Conservation (phyloP, 2,113 vertebrate species). For the Oreamnos americanus region DNA sequence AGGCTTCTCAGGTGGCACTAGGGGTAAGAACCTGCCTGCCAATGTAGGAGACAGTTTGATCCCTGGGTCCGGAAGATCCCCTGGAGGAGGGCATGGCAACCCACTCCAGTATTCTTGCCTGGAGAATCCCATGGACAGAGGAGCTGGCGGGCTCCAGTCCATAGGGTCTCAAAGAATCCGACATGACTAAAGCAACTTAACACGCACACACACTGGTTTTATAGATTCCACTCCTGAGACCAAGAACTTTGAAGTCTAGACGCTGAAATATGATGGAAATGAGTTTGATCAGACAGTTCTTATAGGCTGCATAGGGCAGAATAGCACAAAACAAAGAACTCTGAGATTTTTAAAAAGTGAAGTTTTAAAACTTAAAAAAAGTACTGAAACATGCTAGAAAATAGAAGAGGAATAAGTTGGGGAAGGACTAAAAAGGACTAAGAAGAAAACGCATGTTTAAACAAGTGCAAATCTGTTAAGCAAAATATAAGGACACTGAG, state of each 20-base stretch:
- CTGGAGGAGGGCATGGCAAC: not conserved
- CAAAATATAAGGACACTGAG: not conserved
- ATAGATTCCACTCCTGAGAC: not conserved
- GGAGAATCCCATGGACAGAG: not conserved
- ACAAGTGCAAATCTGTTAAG: not conserved
- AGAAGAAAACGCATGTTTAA: not conserved
- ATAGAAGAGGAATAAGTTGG: not conserved
- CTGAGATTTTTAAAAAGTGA: not conserved
- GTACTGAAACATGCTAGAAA: not conserved
- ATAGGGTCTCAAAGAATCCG: not conserved
- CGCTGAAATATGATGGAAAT: not conserved
- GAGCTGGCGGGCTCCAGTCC: not conserved
- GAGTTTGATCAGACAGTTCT: not conserved
- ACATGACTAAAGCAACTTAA: not conserved
- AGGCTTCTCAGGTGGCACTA: not conserved
- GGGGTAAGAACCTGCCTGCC: not conserved
- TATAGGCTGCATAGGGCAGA: not conserved
- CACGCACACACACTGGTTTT: not conserved
- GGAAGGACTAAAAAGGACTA: not conserved
- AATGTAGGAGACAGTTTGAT: not conserved
- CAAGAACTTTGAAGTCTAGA: not conserved
- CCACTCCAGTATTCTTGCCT: not conserved
- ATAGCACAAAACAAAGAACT: not conserved
- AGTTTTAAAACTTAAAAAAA: not conserved
- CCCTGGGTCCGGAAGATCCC: not conserved